Percentiles rank a stretch among this genome's conserved stretches.
Evolutionary conservation across 2,797 vertebrate genomes (phyloP).

Genomic region (Brachyrhaphis roseni): DNA sequence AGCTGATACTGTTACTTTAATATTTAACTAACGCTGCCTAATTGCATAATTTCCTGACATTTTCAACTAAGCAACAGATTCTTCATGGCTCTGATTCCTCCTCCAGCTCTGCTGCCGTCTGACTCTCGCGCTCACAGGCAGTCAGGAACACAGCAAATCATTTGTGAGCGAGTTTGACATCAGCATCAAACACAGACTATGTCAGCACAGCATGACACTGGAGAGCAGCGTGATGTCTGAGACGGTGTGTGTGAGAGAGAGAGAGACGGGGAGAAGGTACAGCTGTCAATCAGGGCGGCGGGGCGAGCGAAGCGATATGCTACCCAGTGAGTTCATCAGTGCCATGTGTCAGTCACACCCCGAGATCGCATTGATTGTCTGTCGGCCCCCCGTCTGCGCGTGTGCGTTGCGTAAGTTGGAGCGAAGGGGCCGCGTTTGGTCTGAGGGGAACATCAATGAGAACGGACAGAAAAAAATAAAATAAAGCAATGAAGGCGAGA

Average conservation of each 20-base stretch:
- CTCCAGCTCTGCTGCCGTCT: not conserved
- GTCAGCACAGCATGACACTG: constrained; percentile 50
- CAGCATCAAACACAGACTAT: constrained; percentile 58
- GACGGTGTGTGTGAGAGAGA: constrained; percentile 20
- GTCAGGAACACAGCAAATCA: constrained; percentile 25
- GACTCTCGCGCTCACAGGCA: constrained; percentile 1
- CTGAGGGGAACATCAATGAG: constrained; percentile 46
- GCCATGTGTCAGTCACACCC: constrained; percentile 71
- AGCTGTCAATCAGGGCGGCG: constrained; percentile 69
- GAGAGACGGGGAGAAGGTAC: constrained; percentile 41
- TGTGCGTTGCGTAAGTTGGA: constrained; percentile 18
- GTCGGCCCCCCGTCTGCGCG: constrained; percentile 60
- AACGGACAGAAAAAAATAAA: constrained; percentile 62
- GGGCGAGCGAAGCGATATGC: constrained; percentile 57
- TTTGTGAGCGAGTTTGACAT: constrained; percentile 58
- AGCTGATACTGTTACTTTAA: not conserved
- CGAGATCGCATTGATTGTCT: constrained; percentile 71
- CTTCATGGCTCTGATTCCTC: not conserved
- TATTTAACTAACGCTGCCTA: not conserved
- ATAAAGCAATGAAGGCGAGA: constrained; percentile 49
- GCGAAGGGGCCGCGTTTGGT: constrained; percentile 37
- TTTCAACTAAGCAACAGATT: not conserved
- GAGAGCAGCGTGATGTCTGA: constrained; percentile 56
- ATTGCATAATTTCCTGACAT: not conserved
- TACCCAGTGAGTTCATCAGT: constrained; percentile 72